Conservation (phyloP, 2,113 vertebrate species). For the Phyllostomus discolor region DNA sequence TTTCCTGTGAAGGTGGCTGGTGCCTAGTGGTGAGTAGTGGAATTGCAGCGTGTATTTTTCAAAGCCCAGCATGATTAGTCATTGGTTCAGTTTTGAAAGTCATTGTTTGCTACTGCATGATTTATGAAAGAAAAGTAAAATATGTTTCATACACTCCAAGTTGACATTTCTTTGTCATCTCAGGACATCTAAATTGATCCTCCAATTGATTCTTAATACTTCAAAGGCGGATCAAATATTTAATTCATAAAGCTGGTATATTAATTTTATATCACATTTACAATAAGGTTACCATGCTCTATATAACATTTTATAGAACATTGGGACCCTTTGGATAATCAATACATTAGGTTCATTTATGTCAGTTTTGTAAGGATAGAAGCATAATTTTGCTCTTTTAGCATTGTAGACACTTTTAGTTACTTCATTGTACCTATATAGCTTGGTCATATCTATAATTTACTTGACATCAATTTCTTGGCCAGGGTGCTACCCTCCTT, state of each 20-base stretch:
- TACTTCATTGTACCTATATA: not conserved
- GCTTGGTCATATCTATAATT: not conserved
- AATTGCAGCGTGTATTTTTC: not conserved
- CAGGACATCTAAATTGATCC: not conserved
- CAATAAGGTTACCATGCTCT: not conserved
- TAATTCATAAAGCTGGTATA: constrained; percentile 14
- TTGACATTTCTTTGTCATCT: not conserved
- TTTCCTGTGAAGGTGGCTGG: not conserved
- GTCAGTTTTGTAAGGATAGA: constrained; percentile 11
- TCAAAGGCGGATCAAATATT: constrained; percentile 30
- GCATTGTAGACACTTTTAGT: not conserved
- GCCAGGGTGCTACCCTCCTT: not conserved
- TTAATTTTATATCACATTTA: constrained; percentile 52
- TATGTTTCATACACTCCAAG: not conserved
- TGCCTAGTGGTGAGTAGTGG: not conserved
- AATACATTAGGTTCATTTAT: constrained; percentile 18
- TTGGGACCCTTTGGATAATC: not conserved
- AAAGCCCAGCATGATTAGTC: not conserved
- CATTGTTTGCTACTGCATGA: not conserved
- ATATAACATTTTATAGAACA: constrained; percentile 34
- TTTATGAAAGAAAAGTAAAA: not conserved
- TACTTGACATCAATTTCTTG: not conserved
- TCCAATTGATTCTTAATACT: constrained; percentile 26
- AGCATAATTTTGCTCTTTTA: constrained; percentile 21
- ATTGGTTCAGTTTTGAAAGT: not conserved